A percentile compares a stretch with the other conserved stretches of the same genome.
Evolutionary conservation across 1,140 invertebrate genomes (phyloP).

Genomic region (Teleopsis dalmanni): DNA sequence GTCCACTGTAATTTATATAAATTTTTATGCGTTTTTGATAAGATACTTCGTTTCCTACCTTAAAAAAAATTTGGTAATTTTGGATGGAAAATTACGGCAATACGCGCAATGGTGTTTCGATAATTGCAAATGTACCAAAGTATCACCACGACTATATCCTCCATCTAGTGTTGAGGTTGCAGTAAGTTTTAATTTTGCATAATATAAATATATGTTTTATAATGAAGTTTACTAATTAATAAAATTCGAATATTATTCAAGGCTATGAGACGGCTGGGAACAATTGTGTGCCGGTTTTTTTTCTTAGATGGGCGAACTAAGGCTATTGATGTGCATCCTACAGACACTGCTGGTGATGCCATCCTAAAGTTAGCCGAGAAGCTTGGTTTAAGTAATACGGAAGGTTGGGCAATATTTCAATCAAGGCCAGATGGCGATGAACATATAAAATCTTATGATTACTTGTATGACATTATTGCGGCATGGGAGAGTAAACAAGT

Average conservation of each 20-base stretch:
- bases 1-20: too few species aligned
- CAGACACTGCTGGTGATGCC: slow-evolving; percentile 86
- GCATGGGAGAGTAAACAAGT: slow-evolving; percentile 79
- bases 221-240: neutral
- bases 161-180: slow-evolving; percentile 90
- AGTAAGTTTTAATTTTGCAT: slow-evolving; percentile 50
- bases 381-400: slow-evolving; percentile 68
- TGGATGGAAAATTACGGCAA: slow-evolving; percentile 66
- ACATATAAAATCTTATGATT: slow-evolving; percentile 88
- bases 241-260: slow-evolving; percentile 34
- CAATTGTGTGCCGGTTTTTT: slow-evolving; percentile 90
- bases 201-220: neutral
- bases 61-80: slow-evolving; percentile 57
- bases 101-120: slow-evolving; percentile 92
- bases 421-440: slow-evolving; percentile 76
- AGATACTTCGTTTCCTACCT: slow-evolving; percentile 70
- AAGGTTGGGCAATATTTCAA: slow-evolving; percentile 93
- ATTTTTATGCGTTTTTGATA: too few species aligned
- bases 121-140: slow-evolving; percentile 81
- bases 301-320: slow-evolving; percentile 92
- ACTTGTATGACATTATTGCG: slow-evolving; percentile 88
- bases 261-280: slow-evolving; percentile 83
- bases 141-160: slow-evolving; percentile 70
- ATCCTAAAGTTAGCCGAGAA: slow-evolving; percentile 83
- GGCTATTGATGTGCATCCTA: slow-evolving; percentile 90